Base-by-base conservation (phyloP, 2,888 invertebrate genomes). In the Netelia inedita region DNA sequence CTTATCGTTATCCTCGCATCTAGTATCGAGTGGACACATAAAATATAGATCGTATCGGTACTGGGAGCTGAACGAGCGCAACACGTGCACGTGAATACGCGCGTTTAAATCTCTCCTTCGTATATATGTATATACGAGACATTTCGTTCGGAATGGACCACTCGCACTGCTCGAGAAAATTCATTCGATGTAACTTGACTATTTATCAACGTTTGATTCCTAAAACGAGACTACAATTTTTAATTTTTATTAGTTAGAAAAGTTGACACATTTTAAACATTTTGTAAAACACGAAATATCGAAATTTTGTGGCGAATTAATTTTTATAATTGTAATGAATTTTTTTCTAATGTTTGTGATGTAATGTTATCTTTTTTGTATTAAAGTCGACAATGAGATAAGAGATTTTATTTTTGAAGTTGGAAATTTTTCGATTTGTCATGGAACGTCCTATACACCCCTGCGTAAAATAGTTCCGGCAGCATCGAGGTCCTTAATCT, bases 1-100 rank as follows among this genome's bases (percentile, higher is more conserved):
- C 50, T 23, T 75, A 66, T 82, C 76, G 72, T 66, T 65, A 76
- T 72, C 63, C 55, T 5, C 59, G 50, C 53, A 80, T 80, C 72
- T 80, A 65, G 11, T 57, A 69, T 59, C 50, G 57, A 57, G 53
- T 65, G 59, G 43, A 66, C 72, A 23, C 72, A 78, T 72, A 78
- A 82, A 82, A 73, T 79, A 76, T 59, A 46, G 75, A 78, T 82
- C 66, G 55, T 68, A 72, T 81, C 72, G 35, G 57, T 28, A n/a
- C 55, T 82, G 75, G 65, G 35, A 82, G 82, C 82, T 41, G 68
- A 65, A 53, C 46, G 43, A 16, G 46, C 16, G 16, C 21, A 10
- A 46, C 46, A 46, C 46, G 14, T 14, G 14, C 46, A 46, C 46
- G 14, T 65, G 19, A 76, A 74, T 74, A 50, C 35, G 59, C 21